Evolutionary conservation across 92 coral and sea anemone species (phyloP).

Genomic region (Metridium senile): DNA sequence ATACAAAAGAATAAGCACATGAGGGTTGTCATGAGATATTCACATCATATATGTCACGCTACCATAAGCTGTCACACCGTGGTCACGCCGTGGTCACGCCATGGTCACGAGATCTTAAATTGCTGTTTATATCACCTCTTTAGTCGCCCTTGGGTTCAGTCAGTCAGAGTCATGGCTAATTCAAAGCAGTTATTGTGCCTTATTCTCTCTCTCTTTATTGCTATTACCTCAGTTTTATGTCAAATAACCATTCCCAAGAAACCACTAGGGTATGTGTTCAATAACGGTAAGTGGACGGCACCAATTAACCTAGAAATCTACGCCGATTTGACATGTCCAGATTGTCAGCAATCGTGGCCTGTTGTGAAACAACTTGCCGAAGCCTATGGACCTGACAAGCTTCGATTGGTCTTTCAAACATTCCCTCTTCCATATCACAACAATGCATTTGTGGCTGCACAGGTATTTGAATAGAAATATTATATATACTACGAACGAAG

Average conservation of each 20-base stretch:
- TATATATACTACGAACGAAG: not conserved
- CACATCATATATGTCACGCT: not conserved
- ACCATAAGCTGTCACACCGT: not conserved
- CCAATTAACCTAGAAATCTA: constrained; percentile 69
- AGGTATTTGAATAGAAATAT: constrained; percentile 40
- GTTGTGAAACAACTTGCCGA: constrained; percentile 69
- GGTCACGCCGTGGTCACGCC: not conserved
- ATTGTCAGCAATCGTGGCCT: constrained; percentile 75
- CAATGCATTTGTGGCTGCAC: constrained; percentile 79
- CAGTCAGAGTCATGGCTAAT: not conserved
- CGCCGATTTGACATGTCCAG: constrained; percentile 78
- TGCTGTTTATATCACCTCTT: not conserved
- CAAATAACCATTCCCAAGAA: constrained; percentile 69
- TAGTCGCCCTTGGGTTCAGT: not conserved
- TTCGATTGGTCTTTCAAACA: constrained; percentile 57
- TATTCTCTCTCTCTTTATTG: not conserved
- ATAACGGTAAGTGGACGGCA: constrained; percentile 55
- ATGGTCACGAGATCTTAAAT: not conserved
- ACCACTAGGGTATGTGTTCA: constrained; percentile 78
- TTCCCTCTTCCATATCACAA: constrained; percentile 84
- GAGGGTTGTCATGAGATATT: not conserved
- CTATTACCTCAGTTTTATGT: not conserved
- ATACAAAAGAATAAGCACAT: not conserved
- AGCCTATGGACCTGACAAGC: constrained; percentile 61
- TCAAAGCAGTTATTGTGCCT: not conserved